Conservation (phyloP, 2,113 vertebrate species). For the Monopterus albus region DNA sequence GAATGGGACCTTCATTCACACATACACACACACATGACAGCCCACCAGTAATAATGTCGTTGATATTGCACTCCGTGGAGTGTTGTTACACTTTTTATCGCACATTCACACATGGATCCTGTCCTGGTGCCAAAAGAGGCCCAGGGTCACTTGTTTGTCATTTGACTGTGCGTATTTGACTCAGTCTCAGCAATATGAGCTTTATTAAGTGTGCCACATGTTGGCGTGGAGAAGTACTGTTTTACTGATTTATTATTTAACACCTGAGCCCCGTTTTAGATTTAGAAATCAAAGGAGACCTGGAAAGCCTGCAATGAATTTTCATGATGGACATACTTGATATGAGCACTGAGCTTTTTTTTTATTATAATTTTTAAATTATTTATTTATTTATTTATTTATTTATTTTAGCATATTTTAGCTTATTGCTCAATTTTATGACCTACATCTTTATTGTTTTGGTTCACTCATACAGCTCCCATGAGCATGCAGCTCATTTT, state of each 20-base stretch:
- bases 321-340: conserved; percentile 17
- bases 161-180: conserved; percentile 1
- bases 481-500: too few relatives aligned
- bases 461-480: not conserved
- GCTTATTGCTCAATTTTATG: too few relatives aligned
- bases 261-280: conserved; percentile 19
- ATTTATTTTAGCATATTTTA: too few relatives aligned
- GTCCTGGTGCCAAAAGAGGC: conserved; percentile 11
- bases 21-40: conserved; percentile 41
- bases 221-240: conserved; percentile 19
- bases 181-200: conserved; percentile 17
- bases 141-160: conserved; percentile 42
- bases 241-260: conserved; percentile 52
- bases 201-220: conserved; percentile 41
- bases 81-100: conserved; percentile 41
- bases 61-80: conserved; percentile 43
- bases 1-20: conserved; percentile 61
- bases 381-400: too few relatives aligned
- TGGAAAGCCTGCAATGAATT: conserved; percentile 25
- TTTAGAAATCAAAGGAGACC: conserved; percentile 7
- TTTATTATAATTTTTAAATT: too few relatives aligned
- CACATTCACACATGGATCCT: conserved; percentile 37
- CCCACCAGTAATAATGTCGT: conserved; percentile 43
- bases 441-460: not conserved
- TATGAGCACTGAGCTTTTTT: too few relatives aligned